Conservation (phyloP, 1,140 invertebrate species). For the Maniola jurtina region DNA sequence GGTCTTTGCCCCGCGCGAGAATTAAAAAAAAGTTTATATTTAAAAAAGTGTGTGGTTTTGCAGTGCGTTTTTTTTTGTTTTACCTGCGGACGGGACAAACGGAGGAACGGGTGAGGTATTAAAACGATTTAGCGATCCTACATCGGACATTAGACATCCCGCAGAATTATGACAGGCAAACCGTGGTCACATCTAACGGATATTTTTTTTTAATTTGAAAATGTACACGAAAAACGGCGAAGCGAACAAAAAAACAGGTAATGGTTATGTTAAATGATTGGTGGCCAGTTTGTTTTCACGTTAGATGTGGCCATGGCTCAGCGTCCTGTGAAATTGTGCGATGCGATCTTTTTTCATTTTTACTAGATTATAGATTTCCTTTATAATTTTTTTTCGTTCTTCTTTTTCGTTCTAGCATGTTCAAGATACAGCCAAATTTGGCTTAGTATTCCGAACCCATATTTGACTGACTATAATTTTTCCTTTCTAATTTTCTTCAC, state of each 20-base stretch:
- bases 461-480: too few relatives aligned
- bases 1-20: slow-evolving; percentile 35
- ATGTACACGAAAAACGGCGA: background rate
- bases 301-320: slow-evolving; percentile 28
- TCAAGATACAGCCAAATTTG: too few relatives aligned
- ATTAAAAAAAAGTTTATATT: slow-evolving; percentile 26
- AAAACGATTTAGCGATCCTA: slow-evolving; percentile 30
- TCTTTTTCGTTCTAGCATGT: too few relatives aligned
- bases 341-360: background rate
- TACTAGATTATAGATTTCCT: too few relatives aligned
- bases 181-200: slow-evolving; percentile 33
- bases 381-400: too few relatives aligned
- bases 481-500: too few relatives aligned
- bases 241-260: background rate
- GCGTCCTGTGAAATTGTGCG: slow-evolving; percentile 13
- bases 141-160: slow-evolving; percentile 52
- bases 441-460: too few relatives aligned
- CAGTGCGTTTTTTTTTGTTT: slow-evolving; percentile 30
- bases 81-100: slow-evolving; percentile 19
- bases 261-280: background rate
- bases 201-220: background rate
- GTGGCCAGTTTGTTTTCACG: background rate
- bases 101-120: slow-evolving; percentile 37
- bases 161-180: slow-evolving; percentile 55
- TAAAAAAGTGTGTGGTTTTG: slow-evolving; percentile 34